Evolutionary conservation across 2,113 vertebrate genomes (phyloP).

Genomic region (Brachyhypopomus occidentalis): DNA sequence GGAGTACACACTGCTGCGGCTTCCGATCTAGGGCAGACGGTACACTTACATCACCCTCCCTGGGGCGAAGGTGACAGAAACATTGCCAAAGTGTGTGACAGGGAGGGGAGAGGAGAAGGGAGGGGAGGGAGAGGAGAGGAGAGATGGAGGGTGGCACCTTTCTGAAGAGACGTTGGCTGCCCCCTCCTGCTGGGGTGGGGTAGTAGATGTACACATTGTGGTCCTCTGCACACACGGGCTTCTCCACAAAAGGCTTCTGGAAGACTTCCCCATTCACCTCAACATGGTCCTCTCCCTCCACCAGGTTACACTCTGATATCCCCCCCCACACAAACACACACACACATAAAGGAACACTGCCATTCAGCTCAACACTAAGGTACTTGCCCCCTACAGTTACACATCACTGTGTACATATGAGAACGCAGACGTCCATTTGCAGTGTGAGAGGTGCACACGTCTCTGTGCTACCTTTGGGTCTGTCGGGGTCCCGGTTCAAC

Average conservation of each 20-base stretch:
- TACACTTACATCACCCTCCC: not conserved
- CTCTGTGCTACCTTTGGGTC: slow-evolving; percentile 81
- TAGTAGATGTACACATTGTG: slow-evolving; percentile 99
- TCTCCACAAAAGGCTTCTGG: slow-evolving; percentile 96
- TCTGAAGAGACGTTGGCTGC: slow-evolving; percentile 95
- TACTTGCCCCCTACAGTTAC: not conserved
- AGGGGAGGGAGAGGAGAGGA: not conserved
- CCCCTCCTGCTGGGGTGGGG: slow-evolving; percentile 92
- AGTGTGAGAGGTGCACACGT: not conserved
- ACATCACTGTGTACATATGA: not conserved
- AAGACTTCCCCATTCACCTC: slow-evolving; percentile 95
- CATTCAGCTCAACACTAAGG: not conserved
- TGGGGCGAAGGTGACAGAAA: not conserved
- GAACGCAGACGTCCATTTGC: not conserved
- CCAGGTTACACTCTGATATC: slow-evolving; percentile 85
- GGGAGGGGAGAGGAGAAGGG: not conserved
- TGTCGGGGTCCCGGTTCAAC: slow-evolving; percentile 91
- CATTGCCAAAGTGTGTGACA: not conserved
- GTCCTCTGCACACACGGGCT: slow-evolving; percentile 95
- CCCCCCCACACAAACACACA: slow-evolving; percentile 35
- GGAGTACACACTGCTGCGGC: slow-evolving; percentile 96
- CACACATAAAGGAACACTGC: not conserved
- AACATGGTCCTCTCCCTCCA: slow-evolving; percentile 94
- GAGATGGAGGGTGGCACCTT: slow-evolving; percentile 76
- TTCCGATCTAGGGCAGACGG: slow-evolving; percentile 84